phyloP scores from a whole-genome alignment of 2,113 vertebrate species.

The Bothrops jararaca region DNA sequence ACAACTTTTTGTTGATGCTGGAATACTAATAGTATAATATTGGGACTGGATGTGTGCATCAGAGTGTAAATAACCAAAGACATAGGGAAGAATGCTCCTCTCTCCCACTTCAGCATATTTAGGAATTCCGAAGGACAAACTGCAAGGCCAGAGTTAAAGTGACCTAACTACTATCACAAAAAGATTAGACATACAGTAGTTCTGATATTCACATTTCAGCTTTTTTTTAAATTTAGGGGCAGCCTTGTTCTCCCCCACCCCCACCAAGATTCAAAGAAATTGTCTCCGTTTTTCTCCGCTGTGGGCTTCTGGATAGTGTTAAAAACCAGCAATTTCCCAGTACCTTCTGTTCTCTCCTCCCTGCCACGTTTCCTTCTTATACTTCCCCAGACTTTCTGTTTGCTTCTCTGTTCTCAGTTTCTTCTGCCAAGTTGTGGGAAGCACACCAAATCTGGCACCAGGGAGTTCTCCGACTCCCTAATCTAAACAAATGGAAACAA shows the following conservation, averaged over 20 bases:
- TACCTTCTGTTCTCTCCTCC: conserved; percentile 40
- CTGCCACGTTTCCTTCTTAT: conserved; percentile 46
- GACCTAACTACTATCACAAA: not conserved
- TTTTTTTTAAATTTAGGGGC: no score
- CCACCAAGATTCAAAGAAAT: not conserved
- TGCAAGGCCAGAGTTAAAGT: not conserved
- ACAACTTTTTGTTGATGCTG: not conserved
- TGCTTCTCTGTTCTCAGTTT: conserved; percentile 56
- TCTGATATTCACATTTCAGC: not conserved
- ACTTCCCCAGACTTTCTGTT: conserved; percentile 65
- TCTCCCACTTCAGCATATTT: not conserved
- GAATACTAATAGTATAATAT: not conserved
- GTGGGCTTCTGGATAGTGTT: conserved; percentile 38
- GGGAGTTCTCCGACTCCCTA: conserved; percentile 53
- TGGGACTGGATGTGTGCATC: not conserved
- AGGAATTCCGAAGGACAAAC: not conserved
- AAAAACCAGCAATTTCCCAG: conserved; percentile 46
- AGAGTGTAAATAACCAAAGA: not conserved
- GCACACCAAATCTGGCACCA: not conserved
- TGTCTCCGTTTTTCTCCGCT: conserved; percentile 33
- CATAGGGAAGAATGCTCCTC: not conserved
- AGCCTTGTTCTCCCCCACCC: fast-evolving
- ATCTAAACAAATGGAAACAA: conserved; percentile 55
- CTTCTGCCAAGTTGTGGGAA: conserved; percentile 63
- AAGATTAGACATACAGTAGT: not conserved